Conservation (phyloP, 2,797 vertebrate species). For the Smutsia gigantea region DNA sequence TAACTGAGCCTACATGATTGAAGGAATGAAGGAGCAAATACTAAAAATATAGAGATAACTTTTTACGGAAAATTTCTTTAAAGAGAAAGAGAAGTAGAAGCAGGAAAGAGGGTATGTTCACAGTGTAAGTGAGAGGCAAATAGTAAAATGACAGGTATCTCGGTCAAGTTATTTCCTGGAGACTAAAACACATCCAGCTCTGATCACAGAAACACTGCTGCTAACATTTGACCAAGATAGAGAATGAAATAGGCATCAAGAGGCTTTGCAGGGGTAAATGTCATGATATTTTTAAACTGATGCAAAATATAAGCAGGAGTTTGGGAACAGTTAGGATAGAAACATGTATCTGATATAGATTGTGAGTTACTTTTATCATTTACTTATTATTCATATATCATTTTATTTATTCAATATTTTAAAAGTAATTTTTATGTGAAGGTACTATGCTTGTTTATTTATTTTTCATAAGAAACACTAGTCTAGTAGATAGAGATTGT, state of each 20-base stretch:
- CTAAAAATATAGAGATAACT: not conserved
- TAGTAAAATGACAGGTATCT: not conserved
- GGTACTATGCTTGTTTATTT: not conserved
- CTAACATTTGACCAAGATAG: not conserved
- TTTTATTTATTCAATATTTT: not conserved
- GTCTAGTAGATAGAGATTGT: not conserved
- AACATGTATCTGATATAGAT: not conserved
- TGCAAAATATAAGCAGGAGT: not conserved
- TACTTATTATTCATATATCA: not conserved
- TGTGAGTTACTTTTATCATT: not conserved
- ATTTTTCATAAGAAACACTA: not conserved
- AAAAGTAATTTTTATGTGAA: not conserved
- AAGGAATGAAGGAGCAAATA: not conserved
- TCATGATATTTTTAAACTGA: not conserved
- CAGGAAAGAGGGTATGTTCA: not conserved
- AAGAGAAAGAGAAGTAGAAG: not conserved
- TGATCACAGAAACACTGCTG: not conserved
- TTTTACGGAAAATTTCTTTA: not conserved
- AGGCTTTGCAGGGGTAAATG: not conserved
- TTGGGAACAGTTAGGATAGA: not conserved
- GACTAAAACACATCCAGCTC: not conserved
- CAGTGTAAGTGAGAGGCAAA: not conserved
- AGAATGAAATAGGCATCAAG: not conserved
- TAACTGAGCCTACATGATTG: not conserved
- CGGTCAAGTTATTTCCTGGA: not conserved